These are phyloP conservation scores for Poeciliopsis prolifica DNA, from an alignment of 2,113 vertebrate species.

Conservation along the genomic window DNA sequence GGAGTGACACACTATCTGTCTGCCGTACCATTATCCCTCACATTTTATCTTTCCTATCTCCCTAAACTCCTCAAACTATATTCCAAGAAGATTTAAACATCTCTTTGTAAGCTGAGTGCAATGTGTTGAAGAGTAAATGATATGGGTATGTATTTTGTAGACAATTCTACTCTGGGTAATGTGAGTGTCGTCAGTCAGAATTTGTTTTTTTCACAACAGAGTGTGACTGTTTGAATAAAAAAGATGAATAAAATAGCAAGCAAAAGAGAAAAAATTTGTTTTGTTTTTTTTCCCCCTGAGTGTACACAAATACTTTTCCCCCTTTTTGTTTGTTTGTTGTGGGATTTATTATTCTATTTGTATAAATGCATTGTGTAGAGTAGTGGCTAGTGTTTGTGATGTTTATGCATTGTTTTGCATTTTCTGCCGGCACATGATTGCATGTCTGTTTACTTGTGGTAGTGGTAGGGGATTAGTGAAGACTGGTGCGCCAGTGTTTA, in stretches of 20 bases:
- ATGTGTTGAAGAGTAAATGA: not conserved
- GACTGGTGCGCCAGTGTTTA: constrained; percentile 7
- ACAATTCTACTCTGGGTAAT: constrained; percentile 12
- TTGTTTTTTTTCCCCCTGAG: not conserved
- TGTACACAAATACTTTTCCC: not conserved
- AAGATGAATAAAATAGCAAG: constrained; percentile 4
- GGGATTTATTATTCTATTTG: not conserved
- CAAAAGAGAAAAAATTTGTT: not conserved
- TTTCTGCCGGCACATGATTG: constrained; percentile 22
- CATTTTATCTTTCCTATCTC: constrained; percentile 22
- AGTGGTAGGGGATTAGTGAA: not conserved
- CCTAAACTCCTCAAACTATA: constrained; percentile 18
- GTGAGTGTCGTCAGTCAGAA: constrained; percentile 3
- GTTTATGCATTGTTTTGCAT: constrained; percentile 20
- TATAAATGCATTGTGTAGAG: constrained; percentile 23
- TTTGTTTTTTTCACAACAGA: constrained; percentile 22
- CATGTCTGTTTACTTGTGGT: constrained; percentile 16
- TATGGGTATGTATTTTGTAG: constrained; percentile 4
- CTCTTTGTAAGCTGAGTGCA: constrained; percentile 9
- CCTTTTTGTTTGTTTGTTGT: constrained; percentile 8
- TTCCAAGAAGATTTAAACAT: constrained; percentile 13
- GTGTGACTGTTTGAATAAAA: constrained; percentile 2
- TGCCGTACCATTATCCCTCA: constrained; percentile 31
- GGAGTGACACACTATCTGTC: constrained; percentile 28
- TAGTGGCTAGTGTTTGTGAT: constrained; percentile 31